Percentiles rank a stretch among this genome's conserved stretches.
phyloP scores from a whole-genome alignment of 2,113 vertebrate genomes.

The Sinocyclocheilus maitianheensis region DNA sequence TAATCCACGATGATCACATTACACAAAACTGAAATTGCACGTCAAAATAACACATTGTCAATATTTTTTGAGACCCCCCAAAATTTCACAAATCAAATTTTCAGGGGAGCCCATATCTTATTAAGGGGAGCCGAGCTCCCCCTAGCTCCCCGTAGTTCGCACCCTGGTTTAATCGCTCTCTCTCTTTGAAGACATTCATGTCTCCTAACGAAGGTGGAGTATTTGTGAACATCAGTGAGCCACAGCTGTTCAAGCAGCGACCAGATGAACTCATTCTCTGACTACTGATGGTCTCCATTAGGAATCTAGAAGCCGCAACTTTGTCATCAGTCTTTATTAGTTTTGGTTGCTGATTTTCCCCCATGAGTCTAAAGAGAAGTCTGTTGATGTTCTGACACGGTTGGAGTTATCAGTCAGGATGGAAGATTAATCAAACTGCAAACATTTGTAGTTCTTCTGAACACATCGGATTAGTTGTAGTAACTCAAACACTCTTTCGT shows the following conservation, averaged over 20 bases:
- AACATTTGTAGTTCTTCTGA: constrained; percentile 41
- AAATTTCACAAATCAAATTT: too few species aligned
- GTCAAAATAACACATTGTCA: too few species aligned
- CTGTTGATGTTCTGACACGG: constrained; percentile 53
- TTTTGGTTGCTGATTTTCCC: constrained; percentile 49
- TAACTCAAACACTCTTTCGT: constrained; percentile 20
- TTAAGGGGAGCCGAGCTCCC: too few species aligned
- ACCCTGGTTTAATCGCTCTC: neutral
- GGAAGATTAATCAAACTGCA: constrained; percentile 52
- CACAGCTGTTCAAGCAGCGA: constrained; percentile 44
- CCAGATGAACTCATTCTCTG: constrained; percentile 46
- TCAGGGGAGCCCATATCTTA: too few species aligned
- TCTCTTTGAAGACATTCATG: constrained; percentile 23
- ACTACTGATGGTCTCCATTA: constrained; percentile 40
- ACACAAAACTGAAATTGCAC: too few species aligned
- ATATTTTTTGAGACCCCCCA: too few species aligned
- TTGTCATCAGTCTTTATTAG: constrained; percentile 59
- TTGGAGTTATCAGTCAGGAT: constrained; percentile 42
- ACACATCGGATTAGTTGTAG: constrained; percentile 34
- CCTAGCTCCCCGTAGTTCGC: too few species aligned
- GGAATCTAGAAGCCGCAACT: constrained; percentile 33
- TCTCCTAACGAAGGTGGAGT: constrained; percentile 9
- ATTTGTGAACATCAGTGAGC: constrained; percentile 13
- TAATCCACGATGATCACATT: too few species aligned
- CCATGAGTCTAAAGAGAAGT: constrained; percentile 45